Evolutionary conservation across 2,797 vertebrate species (phyloP).

Genomic region (Eulemur mongoz): DNA sequence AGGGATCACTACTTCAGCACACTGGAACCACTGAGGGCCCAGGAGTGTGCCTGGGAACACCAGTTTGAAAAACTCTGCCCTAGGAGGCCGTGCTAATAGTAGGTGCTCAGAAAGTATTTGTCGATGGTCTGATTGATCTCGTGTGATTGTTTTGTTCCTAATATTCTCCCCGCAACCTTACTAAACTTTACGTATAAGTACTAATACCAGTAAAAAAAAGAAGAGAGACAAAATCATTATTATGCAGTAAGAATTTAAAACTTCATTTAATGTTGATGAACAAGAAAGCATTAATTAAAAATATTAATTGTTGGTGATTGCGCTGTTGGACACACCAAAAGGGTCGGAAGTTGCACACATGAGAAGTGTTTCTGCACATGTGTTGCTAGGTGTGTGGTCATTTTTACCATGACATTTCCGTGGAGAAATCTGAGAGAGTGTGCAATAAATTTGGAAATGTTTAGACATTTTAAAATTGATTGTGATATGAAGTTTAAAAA

Average conservation of each 20-base stretch:
- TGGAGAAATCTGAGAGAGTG: not conserved
- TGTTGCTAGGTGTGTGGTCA: not conserved
- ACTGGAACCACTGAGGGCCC: not conserved
- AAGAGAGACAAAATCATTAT: not conserved
- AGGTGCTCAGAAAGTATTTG: constrained; percentile 49
- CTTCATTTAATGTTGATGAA: not conserved
- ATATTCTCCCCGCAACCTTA: not conserved
- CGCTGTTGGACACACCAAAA: not conserved
- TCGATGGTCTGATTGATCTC: not conserved
- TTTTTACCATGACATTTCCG: not conserved
- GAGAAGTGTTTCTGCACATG: not conserved
- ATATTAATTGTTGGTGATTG: not conserved
- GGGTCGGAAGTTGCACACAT: not conserved
- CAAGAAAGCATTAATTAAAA: not conserved
- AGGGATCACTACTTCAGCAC: not conserved
- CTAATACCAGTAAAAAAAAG: not conserved
- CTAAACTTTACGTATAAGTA: not conserved
- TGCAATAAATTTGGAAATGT: not conserved
- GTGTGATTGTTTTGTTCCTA: not conserved
- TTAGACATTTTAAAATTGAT: not conserved
- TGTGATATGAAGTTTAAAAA: not conserved
- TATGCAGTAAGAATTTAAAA: not conserved
- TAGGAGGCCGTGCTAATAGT: not conserved
- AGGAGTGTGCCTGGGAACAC: not conserved
- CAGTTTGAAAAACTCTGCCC: not conserved